Evolutionary conservation across 2,797 vertebrate genomes (phyloP).

Genomic region (Urocyon cinereoargenteus): DNA sequence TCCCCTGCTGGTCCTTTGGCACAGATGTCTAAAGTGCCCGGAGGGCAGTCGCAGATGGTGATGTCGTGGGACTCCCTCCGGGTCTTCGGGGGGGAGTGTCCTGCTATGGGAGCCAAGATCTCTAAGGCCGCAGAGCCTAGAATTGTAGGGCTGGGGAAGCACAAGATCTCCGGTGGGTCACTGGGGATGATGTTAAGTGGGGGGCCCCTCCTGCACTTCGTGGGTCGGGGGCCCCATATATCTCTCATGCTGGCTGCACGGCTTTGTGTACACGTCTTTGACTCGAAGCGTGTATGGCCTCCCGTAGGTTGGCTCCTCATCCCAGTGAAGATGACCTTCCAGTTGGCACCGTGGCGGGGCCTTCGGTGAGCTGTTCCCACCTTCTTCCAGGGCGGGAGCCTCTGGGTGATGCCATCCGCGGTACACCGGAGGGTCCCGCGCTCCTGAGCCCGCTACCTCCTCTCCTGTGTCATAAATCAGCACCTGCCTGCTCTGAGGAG

Average conservation of each 20-base stretch:
- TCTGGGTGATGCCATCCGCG: fast-evolving
- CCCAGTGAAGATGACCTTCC: neutral
- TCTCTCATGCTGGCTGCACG: neutral
- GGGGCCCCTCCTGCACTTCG: neutral
- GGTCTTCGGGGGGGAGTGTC: neutral
- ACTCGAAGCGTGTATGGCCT: neutral
- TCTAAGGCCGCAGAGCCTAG: neutral
- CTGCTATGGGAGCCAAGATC: neutral
- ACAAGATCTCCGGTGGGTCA: neutral
- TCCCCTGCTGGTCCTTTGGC: neutral
- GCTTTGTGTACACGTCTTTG: neutral
- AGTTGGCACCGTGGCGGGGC: fast-evolving
- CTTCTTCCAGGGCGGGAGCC: neutral
- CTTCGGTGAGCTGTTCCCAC: neutral
- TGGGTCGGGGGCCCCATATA: neutral
- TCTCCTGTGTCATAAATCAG: neutral
- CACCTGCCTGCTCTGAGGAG: neutral
- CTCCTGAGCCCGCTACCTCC: no score
- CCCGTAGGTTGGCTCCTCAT: neutral
- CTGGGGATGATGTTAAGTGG: no score
- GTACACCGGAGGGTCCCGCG: neutral
- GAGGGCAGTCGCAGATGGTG: neutral
- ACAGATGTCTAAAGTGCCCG: neutral
- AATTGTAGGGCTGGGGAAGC: neutral
- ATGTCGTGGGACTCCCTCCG: no score